phyloP scores from a whole-genome alignment of 2,888 invertebrate species.

The Cloeon dipterum region DNA sequence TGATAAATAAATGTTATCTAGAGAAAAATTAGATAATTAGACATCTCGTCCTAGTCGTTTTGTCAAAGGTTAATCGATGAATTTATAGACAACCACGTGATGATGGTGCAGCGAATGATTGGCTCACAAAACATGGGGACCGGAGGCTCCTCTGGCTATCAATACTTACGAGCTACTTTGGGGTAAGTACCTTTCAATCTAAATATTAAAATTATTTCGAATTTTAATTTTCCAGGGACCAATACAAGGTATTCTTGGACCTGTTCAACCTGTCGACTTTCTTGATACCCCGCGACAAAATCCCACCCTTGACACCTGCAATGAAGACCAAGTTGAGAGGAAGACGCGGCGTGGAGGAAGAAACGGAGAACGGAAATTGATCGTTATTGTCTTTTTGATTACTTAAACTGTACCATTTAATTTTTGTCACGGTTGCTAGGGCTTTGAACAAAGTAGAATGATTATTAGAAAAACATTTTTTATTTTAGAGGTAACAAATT shows the following conservation, averaged over 20 bases:
- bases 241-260: slow-evolving; percentile 95
- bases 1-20: background rate
- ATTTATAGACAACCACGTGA: slow-evolving; percentile 90
- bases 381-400: too few relatives aligned
- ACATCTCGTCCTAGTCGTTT: too few relatives aligned
- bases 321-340: too few relatives aligned
- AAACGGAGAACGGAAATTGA: too few relatives aligned
- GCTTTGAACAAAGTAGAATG: too few relatives aligned
- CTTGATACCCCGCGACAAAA: slow-evolving; percentile 71
- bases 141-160: slow-evolving; percentile 95
- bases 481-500: too few relatives aligned
- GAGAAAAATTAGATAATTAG: background rate
- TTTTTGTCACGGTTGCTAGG: too few relatives aligned
- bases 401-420: too few relatives aligned
- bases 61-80: too few relatives aligned
- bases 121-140: slow-evolving; percentile 91
- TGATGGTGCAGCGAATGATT: slow-evolving; percentile 97
- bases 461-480: too few relatives aligned
- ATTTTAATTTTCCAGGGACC: slow-evolving; percentile 45
- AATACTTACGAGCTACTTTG: slow-evolving; percentile 86
- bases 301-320: slow-evolving; percentile 63
- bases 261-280: slow-evolving; percentile 93
- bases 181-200: slow-evolving; percentile 33
- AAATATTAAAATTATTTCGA: slow-evolving; percentile 2
- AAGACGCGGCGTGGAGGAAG: too few relatives aligned